Evolutionary conservation across 2,888 invertebrate genomes (phyloP).

Genomic region (Ennomos quercinarius): DNA sequence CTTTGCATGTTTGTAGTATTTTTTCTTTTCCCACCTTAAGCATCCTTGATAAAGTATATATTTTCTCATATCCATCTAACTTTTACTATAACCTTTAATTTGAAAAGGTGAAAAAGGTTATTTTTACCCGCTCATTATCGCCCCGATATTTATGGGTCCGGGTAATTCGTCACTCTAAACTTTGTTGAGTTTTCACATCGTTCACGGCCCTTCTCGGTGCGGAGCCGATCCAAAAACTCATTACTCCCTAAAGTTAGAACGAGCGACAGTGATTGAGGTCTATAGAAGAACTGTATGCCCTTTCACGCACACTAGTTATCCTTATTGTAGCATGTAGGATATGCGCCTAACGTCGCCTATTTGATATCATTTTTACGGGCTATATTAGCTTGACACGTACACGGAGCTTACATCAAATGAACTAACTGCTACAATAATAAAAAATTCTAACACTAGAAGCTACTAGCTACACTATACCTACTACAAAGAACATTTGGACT

Average conservation of each 20-base stretch:
- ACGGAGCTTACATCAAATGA: too few relatives aligned
- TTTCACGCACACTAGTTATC: slow-evolving; percentile 2
- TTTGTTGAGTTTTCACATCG: slow-evolving; percentile 56
- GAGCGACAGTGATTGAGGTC: slow-evolving; percentile 13
- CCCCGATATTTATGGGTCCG: slow-evolving; percentile 48
- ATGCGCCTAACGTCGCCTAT: too few relatives aligned
- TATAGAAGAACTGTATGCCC: slow-evolving; percentile 2
- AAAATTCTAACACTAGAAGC: too few relatives aligned
- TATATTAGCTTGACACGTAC: too few relatives aligned
- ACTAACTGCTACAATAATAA: too few relatives aligned
- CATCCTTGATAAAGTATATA: background rate
- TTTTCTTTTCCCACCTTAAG: too few relatives aligned
- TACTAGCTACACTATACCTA: too few relatives aligned
- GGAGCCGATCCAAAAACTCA: slow-evolving; percentile 60
- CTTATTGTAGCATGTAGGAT: background rate
- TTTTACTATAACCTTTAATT: slow-evolving; percentile 8
- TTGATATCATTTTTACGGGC: too few relatives aligned
- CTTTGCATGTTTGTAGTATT: too few relatives aligned
- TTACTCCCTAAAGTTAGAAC: slow-evolving; percentile 53
- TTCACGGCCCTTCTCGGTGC: slow-evolving; percentile 45
- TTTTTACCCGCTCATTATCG: slow-evolving; percentile 41
- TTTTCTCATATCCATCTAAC: slow-evolving; percentile 4
- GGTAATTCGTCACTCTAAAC: slow-evolving; percentile 57
- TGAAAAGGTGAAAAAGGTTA: slow-evolving; percentile 21
- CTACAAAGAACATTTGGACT: too few relatives aligned